These are phyloP conservation scores for Ploceus nigricollis DNA, from an alignment of 2,113 vertebrate species.

Conservation along the genomic window DNA sequence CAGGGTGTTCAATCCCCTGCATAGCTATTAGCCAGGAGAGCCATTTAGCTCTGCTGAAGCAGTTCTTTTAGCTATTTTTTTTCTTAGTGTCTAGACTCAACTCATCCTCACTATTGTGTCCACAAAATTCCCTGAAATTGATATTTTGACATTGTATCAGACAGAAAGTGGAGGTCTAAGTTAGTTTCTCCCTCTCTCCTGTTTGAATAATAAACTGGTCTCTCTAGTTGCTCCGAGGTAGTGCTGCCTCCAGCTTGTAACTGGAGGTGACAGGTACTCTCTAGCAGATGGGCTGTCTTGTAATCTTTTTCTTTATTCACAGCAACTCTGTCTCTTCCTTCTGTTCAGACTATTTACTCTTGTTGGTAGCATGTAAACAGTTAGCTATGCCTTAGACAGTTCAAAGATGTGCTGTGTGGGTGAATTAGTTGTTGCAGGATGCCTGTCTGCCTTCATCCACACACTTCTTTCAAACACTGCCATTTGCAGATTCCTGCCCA, in stretches of 20 bases:
- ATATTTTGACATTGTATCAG: conserved; percentile 64
- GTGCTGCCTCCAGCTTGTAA: conserved; percentile 48
- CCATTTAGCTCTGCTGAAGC: conserved; percentile 35
- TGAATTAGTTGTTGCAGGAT: conserved; percentile 45
- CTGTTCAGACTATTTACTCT: conserved; percentile 55
- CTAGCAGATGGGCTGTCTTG: conserved; percentile 51
- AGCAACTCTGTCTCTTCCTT: conserved; percentile 37
- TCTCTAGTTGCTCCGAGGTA: conserved; percentile 20
- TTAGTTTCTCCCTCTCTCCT: conserved; percentile 41
- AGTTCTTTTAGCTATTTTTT: conserved; percentile 25
- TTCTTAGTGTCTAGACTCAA: conserved; percentile 53
- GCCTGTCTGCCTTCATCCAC: conserved; percentile 50
- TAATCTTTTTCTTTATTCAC: conserved; percentile 54
- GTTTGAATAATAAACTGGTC: conserved; percentile 73
- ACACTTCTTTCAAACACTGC: not conserved
- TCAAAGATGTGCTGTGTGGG: conserved; percentile 27
- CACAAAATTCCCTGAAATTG: conserved; percentile 37
- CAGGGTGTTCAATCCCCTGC: not conserved
- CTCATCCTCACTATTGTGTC: conserved; percentile 25
- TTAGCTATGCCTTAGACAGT: conserved; percentile 51
- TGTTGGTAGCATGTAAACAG: conserved; percentile 51
- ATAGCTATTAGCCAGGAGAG: conserved; percentile 16
- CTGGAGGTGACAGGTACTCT: conserved; percentile 67
- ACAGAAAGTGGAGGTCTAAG: conserved; percentile 30
- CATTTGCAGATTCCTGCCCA: conserved; percentile 58